Conservation (phyloP, 2,797 vertebrate genomes). For the Gephyroberyx darwinii region DNA sequence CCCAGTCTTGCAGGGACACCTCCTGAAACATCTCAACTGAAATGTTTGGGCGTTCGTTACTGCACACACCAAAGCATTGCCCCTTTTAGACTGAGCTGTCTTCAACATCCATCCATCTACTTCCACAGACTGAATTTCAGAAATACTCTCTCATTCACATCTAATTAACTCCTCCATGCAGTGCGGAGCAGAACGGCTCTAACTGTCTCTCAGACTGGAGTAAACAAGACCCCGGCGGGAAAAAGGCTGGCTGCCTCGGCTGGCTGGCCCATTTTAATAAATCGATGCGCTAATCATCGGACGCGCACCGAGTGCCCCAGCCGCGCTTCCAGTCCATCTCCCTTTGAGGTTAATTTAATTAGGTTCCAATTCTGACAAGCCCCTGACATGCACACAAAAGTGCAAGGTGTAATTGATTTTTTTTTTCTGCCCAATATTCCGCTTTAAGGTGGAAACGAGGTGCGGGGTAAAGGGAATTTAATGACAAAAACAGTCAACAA, state of each 20-base stretch:
- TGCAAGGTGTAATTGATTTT: slow-evolving; percentile 80
- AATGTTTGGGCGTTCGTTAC: slow-evolving; percentile 55
- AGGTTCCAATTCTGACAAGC: slow-evolving; percentile 72
- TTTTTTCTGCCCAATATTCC: slow-evolving; percentile 56
- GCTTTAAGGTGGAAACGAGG: slow-evolving; percentile 66
- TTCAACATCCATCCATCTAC: slow-evolving; percentile 24
- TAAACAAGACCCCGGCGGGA: slow-evolving; percentile 76
- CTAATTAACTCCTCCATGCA: slow-evolving; percentile 75
- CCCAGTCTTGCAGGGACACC: slow-evolving; percentile 11
- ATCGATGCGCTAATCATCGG: slow-evolving; percentile 81
- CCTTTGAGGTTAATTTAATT: slow-evolving; percentile 85
- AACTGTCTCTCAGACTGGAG: slow-evolving; percentile 61
- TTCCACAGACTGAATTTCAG: slow-evolving; percentile 44
- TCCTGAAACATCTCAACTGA: slow-evolving; percentile 13
- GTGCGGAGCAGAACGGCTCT: slow-evolving; percentile 56
- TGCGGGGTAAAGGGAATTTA: slow-evolving; percentile 68
- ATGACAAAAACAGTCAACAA: slow-evolving; percentile 78
- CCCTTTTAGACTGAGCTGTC: slow-evolving; percentile 39
- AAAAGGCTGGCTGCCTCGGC: slow-evolving; percentile 50
- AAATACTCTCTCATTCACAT: slow-evolving; percentile 59
- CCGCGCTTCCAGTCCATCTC: slow-evolving; percentile 60
- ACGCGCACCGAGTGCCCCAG: slow-evolving; percentile 62
- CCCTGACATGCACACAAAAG: slow-evolving; percentile 66
- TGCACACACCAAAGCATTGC: slow-evolving; percentile 54
- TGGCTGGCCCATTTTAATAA: slow-evolving; percentile 79